Evolutionary conservation across 1,140 invertebrate genomes (phyloP).

Genomic region (Drosophila ironensis): DNA sequence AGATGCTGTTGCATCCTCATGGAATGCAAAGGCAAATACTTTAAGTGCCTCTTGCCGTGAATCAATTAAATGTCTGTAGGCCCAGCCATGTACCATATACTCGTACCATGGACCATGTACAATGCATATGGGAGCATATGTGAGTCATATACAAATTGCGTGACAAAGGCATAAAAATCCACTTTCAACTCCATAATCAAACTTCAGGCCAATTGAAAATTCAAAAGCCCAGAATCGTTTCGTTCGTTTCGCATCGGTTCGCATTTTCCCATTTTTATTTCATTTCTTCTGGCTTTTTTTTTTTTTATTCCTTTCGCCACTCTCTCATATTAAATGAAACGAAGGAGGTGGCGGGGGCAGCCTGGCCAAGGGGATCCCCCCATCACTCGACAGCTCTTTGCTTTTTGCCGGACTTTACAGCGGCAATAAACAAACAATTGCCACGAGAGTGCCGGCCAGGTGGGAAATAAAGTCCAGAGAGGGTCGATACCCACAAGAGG

Average conservation of each 20-base stretch:
- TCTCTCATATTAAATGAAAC: slow-evolving; percentile 39
- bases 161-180: slow-evolving; percentile 47
- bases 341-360: no score
- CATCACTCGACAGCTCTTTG: not conserved
- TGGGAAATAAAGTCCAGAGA: not conserved
- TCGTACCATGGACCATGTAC: not conserved
- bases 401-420: slow-evolving; percentile 4
- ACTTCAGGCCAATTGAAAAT: slow-evolving; percentile 53
- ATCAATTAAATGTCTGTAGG: no score
- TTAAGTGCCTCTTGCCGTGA: no score
- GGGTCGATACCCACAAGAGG: not conserved
- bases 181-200: slow-evolving; percentile 30
- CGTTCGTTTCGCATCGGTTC: slow-evolving; percentile 5
- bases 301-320: no score
- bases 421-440: slow-evolving; percentile 32
- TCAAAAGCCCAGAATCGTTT: slow-evolving; percentile 44
- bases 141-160: slow-evolving; percentile 22
- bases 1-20: no score
- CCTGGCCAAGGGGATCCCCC: no score
- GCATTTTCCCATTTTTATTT: no score
- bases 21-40: no score
- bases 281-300: no score
- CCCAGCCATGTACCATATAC: no score
- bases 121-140: not conserved
- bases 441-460: not conserved